Evolutionary conservation across 2,888 invertebrate species (phyloP).

Genomic region (Choreutis nemorana): DNA sequence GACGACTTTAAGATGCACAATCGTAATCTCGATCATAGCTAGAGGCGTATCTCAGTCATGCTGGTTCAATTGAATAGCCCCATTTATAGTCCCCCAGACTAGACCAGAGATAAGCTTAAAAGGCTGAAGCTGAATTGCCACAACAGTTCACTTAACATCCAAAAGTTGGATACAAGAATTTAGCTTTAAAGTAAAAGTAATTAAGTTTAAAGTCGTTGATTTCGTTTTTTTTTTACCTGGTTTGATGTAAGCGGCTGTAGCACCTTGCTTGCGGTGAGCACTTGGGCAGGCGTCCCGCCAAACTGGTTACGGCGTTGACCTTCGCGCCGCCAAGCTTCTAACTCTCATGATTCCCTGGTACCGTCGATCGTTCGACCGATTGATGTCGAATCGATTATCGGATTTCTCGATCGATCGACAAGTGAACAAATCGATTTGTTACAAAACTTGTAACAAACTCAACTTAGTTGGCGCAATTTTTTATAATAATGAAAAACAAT

Average conservation of each 20-base stretch:
- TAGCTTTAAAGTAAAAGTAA: too few relatives aligned
- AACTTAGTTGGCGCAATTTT: too few relatives aligned
- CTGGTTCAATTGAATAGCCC: slow-evolving; percentile 45
- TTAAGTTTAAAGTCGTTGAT: too few relatives aligned
- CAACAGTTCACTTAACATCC: slow-evolving; percentile 59
- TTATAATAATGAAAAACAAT: too few relatives aligned
- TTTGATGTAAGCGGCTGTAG: slow-evolving; percentile 41
- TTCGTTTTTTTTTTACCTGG: too few relatives aligned
- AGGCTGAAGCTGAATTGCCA: slow-evolving; percentile 59
- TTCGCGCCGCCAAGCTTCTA: slow-evolving; percentile 39
- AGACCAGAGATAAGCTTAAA: slow-evolving; percentile 54
- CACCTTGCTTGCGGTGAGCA: too few relatives aligned
- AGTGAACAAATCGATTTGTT: too few relatives aligned
- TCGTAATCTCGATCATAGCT: neutral
- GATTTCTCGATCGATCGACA: too few relatives aligned
- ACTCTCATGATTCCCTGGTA: slow-evolving; percentile 47
- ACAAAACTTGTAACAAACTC: too few relatives aligned
- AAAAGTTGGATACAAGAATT: too few relatives aligned
- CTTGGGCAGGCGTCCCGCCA: slow-evolving; percentile 45
- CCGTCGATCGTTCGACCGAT: slow-evolving; percentile 40
- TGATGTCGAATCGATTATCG: slow-evolving; percentile 36
- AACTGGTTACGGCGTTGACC: slow-evolving; percentile 57
- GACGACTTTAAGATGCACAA: too few relatives aligned
- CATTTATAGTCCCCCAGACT: slow-evolving; percentile 50
- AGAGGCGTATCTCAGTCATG: slow-evolving; percentile 3